Conservation (phyloP, 30 jellyfish, hydroid and myxozoan genomes). For the Aurelia aurita region DNA sequence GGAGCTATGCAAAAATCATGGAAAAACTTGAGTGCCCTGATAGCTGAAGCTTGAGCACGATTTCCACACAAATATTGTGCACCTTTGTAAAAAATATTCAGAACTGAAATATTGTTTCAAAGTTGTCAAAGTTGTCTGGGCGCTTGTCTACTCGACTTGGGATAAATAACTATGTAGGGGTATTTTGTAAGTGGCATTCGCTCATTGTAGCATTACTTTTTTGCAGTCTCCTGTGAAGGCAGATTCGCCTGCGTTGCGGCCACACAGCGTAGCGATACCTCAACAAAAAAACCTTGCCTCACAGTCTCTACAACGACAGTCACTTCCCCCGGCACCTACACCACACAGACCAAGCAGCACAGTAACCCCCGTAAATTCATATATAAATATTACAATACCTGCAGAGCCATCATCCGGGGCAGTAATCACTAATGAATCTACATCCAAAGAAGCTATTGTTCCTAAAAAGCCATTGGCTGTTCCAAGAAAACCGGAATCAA, state of each 20-base stretch:
- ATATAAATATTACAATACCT: background rate
- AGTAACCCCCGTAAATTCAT: background rate
- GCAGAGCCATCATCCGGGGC: background rate
- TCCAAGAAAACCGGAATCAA: background rate
- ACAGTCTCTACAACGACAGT: slow-evolving; percentile 4
- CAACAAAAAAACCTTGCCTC: slow-evolving; percentile 1
- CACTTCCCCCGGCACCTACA: slow-evolving; percentile 21
- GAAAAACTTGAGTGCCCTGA: no score
- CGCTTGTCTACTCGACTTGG: no score
- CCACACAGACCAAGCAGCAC: background rate
- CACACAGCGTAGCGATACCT: background rate
- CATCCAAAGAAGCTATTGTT: background rate
- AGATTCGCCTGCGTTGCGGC: slow-evolving; percentile 51
- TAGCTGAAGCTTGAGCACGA: no score
- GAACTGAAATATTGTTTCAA: no score
- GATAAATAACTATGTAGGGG: no score
- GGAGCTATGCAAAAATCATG: no score
- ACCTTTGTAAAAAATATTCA: no score
- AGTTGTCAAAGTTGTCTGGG: no score
- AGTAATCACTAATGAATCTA: background rate
- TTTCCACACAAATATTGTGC: no score
- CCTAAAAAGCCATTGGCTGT: background rate
- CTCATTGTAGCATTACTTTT: background rate
- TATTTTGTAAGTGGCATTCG: no score
- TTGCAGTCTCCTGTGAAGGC: slow-evolving; percentile 68